A percentile compares a stretch with the other conserved stretches of the same genome.
These are phyloP conservation scores for Temnothorax rugatulus DNA, from an alignment of 2,888 invertebrate genomes.

Conservation along the genomic window DNA sequence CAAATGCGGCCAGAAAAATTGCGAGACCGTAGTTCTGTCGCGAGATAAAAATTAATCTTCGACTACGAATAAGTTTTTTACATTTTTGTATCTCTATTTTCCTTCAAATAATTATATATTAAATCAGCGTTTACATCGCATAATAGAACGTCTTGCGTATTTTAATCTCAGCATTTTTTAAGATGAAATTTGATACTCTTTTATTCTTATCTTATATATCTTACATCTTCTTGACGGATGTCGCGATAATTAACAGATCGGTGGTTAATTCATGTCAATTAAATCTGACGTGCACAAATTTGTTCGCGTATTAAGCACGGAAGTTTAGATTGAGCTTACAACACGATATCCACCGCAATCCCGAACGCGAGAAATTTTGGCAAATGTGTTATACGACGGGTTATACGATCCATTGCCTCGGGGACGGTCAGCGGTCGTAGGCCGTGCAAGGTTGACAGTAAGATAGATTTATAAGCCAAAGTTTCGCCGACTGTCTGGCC, in stretches of 20 bases:
- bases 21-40: neutral
- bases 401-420: constrained; percentile 36
- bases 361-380: constrained; percentile 49
- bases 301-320: constrained; percentile 1
- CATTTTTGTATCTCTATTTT: neutral
- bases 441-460: constrained; percentile 53
- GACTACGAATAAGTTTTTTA: neutral
- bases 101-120: neutral
- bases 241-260: constrained; percentile 17
- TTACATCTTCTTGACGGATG: neutral
- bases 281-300: constrained; percentile 22
- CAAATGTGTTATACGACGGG: constrained; percentile 41
- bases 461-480: constrained; percentile 63
- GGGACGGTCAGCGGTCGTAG: constrained; percentile 45
- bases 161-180: neutral
- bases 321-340: constrained; percentile 36
- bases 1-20: neutral
- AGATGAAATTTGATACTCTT: neutral
- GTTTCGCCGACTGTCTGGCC: constrained; percentile 54
- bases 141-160: neutral
- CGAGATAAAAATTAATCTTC: neutral
- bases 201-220: no score
- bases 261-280: constrained; percentile 14
- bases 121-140: neutral
- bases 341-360: constrained; percentile 31